Conservation (phyloP, 2,113 vertebrate genomes). For the Tragelaphus strepsiceros region DNA sequence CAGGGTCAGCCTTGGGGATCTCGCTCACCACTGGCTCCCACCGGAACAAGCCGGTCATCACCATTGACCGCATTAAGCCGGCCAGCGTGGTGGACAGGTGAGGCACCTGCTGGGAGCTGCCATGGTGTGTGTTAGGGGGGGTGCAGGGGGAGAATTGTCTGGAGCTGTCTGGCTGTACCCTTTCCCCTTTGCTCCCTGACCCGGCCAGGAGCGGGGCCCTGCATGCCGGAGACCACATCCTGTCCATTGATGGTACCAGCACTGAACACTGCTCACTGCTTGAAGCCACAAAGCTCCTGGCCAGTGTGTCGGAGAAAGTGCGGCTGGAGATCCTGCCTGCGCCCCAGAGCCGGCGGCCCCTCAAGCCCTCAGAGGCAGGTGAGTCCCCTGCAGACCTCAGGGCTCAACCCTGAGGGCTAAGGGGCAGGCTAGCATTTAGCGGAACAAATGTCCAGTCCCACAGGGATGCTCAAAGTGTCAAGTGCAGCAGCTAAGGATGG, state of each 20-base stretch:
- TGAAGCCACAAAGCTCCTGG: conserved; percentile 94
- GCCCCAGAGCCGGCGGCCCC: conserved; percentile 87
- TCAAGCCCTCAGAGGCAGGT: conserved; percentile 93
- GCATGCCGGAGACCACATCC: conserved; percentile 90
- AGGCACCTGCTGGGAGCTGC: not conserved
- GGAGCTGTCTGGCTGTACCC: not conserved
- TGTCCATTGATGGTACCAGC: conserved; percentile 94
- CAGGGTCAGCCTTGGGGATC: conserved; percentile 89
- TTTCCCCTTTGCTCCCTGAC: not conserved
- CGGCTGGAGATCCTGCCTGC: conserved; percentile 93
- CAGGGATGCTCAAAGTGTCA: not conserved
- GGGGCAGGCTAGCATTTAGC: not conserved
- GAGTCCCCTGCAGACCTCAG: conserved; percentile 20
- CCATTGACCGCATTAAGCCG: conserved; percentile 94
- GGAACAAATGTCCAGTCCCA: not conserved
- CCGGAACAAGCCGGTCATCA: conserved; percentile 92
- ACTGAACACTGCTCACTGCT: conserved; percentile 93
- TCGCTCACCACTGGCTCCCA: conserved; percentile 85
- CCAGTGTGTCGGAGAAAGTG: conserved; percentile 86
- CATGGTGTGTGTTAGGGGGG: accelerated
- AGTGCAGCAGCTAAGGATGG: not conserved
- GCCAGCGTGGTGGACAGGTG: conserved; percentile 97
- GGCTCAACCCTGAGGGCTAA: not conserved
- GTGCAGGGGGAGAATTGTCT: accelerated
- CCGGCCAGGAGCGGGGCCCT: conserved; percentile 89